Percentiles rank a stretch among this genome's conserved stretches.
Conservation (phyloP, 2,113 vertebrate genomes). For the Leptocoma aspasia region DNA sequence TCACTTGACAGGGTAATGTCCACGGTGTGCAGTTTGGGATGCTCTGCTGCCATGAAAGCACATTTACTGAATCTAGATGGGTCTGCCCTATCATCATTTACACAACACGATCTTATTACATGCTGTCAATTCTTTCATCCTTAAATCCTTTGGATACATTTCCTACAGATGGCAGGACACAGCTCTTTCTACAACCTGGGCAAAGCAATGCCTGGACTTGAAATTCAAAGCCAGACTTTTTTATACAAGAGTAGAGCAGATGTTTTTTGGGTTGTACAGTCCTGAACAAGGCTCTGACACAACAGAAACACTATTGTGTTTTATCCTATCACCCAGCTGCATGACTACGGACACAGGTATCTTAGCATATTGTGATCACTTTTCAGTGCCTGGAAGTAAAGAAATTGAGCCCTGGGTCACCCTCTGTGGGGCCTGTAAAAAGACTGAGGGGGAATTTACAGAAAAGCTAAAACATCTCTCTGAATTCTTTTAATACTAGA, state of each 20-base stretch:
- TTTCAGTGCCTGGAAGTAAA: neutral
- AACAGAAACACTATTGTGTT: neutral
- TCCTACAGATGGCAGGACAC: neutral
- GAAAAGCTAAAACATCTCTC: neutral
- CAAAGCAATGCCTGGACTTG: neutral
- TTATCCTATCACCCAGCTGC: neutral
- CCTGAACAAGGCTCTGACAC: neutral
- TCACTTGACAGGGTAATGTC: neutral
- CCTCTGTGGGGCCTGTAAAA: neutral
- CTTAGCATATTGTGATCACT: neutral
- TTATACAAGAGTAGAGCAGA: neutral
- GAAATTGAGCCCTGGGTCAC: neutral
- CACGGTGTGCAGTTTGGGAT: neutral
- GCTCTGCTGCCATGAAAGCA: neutral
- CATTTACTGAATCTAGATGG: neutral
- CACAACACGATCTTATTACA: neutral
- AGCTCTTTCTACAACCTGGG: neutral
- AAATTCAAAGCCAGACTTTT: neutral
- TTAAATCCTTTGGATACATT: neutral
- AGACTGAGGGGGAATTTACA: neutral
- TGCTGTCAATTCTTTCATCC: neutral
- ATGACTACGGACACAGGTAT: neutral
- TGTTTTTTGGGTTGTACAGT: neutral
- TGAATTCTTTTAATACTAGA: neutral
- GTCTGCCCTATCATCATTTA: neutral